A percentile compares a stretch with the other conserved stretches of the same genome.
These are phyloP conservation scores for Melanotaenia duboulayi DNA, from an alignment of 2,113 vertebrate genomes.

Conservation along the genomic window DNA sequence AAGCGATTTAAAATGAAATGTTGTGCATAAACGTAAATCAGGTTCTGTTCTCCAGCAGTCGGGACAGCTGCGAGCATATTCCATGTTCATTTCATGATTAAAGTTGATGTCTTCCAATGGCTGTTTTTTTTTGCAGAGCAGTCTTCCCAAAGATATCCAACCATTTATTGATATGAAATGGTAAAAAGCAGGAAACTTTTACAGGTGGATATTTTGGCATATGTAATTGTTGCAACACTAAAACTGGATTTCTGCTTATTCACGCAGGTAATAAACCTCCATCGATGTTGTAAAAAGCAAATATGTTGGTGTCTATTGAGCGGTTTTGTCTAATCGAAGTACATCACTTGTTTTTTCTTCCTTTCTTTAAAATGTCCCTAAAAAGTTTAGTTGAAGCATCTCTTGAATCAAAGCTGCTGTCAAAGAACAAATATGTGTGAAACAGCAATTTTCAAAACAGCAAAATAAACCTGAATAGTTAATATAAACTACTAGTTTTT, in stretches of 20 bases:
- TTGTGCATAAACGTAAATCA: neutral
- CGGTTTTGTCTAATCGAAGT: no score
- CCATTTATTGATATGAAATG: neutral
- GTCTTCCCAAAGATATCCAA: constrained; percentile 14
- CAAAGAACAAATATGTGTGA: neutral
- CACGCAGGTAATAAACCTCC: no score
- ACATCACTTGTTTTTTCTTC: neutral
- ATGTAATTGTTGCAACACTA: constrained; percentile 14
- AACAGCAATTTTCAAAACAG: constrained; percentile 20
- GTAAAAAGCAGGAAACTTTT: neutral
- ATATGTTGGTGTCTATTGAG: no score
- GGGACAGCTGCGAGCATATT: no score
- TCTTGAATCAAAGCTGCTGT: constrained; percentile 18
- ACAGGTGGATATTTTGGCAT: neutral
- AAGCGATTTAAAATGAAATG: no score
- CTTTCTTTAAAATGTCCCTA: no score
- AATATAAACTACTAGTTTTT: neutral
- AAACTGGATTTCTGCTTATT: neutral
- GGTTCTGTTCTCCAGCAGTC: no score
- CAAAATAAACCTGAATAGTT: neutral
- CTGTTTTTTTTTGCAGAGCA: neutral
- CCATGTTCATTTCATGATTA: no score
- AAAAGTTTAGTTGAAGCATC: neutral
- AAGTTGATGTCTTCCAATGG: constrained; percentile 36
- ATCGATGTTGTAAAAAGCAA: no score